Base-by-base conservation (phyloP, 2,888 invertebrate genomes). In the Girardia tigrina region DNA sequence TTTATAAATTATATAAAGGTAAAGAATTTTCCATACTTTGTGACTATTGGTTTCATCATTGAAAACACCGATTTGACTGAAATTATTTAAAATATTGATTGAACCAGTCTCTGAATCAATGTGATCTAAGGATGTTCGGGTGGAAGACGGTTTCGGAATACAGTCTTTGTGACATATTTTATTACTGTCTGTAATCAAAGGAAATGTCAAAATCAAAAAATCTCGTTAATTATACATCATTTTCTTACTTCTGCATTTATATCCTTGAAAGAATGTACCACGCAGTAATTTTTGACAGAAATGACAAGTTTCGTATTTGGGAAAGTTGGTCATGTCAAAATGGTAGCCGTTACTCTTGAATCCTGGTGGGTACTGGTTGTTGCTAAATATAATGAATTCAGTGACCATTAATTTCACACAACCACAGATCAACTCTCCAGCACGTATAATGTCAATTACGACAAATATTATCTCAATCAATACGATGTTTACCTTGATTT, bases 311-410 rank as follows among this genome's bases (percentile, higher is more conserved):
- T 69, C 56, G 14, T 28, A 36, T 4, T 70, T 71, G 1, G 69
- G 20, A 28, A 76, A 76, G 23, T 29, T 73, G 16, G 26, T 23
- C 70, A 76, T 70, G 16, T 76, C 76, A 76, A 76, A 76, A 29
- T 27, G 23, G 72, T 75, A 71, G 12, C 72, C 72, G 27, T 76
- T 76, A n/a, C 23, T 70, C 12, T 42, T n/a, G 12, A 26, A 36
- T 26, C 74, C 76, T 12, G 76, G 74, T 6, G 75, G 75, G 20
- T 42, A 76, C 4, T 26, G 28, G 26, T 76, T 76, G 12, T 75
- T 70, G 0, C 88, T 77, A 29, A 6, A 42, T 20, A 14, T 71
- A 12, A n/a, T n/a, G n/a, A n/a, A n/a, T n/a, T n/a, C n/a, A n/a
- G n/a, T n/a, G n/a, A n/a, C n/a, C n/a, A n/a, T n/a, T n/a, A n/a